These are phyloP conservation scores for Noctua comes DNA, from an alignment of 2,888 invertebrate genomes.

Conservation along the genomic window DNA sequence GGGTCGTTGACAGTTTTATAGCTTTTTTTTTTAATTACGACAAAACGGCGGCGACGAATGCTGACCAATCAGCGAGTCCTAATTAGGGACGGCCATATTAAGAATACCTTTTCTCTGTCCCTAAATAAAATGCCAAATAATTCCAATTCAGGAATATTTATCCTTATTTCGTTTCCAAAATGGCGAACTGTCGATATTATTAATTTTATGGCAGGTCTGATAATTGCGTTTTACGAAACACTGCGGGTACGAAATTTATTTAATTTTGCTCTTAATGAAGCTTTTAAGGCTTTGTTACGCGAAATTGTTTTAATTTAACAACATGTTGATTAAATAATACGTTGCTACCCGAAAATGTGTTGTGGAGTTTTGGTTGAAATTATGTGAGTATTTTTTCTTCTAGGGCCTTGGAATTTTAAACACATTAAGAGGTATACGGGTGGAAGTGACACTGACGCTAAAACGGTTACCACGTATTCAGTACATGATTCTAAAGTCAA, in stretches of 20 bases:
- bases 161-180: constrained; percentile 16
- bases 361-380: constrained; percentile 6
- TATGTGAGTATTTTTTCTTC: not conserved
- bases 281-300: constrained; percentile 26
- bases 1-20: constrained; percentile 36
- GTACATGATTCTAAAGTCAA: no score
- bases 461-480: not conserved
- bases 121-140: constrained; percentile 13
- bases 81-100: constrained; percentile 37
- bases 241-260: constrained; percentile 14
- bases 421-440: not conserved
- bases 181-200: constrained; percentile 17
- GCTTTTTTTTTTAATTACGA: constrained; percentile 1
- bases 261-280: constrained; percentile 40
- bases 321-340: constrained; percentile 31
- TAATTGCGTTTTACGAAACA: constrained; percentile 36
- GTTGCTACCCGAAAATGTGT: not conserved
- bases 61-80: constrained; percentile 6
- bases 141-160: constrained; percentile 21
- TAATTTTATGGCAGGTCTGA: constrained; percentile 33
- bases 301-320: constrained; percentile 37
- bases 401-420: not conserved
- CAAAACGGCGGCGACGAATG: constrained; percentile 7
- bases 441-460: no score
- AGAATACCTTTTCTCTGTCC: constrained; percentile 27